These are phyloP conservation scores for Microplitis manilae DNA, from an alignment of 2,888 invertebrate species.

Conservation along the genomic window DNA sequence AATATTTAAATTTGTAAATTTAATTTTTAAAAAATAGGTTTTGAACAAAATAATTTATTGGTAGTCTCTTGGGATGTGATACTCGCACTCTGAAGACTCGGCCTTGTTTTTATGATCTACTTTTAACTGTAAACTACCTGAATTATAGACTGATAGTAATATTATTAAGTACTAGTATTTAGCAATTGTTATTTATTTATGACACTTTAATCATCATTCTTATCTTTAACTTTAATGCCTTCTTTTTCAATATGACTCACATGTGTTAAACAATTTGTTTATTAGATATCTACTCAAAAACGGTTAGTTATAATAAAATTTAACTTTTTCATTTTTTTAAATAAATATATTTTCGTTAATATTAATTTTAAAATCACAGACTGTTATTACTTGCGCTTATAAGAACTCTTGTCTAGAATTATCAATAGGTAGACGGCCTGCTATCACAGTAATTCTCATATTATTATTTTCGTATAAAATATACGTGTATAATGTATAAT, in stretches of 20 bases:
- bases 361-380: neutral
- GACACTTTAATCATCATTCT: neutral
- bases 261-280: neutral
- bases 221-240: neutral
- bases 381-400: constrained; percentile 2
- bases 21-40: neutral
- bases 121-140: neutral
- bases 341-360: neutral
- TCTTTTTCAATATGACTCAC: neutral
- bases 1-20: neutral
- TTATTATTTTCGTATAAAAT: constrained; percentile 1
- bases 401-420: constrained; percentile 44
- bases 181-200: neutral
- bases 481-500: neutral
- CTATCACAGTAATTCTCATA: constrained; percentile 62
- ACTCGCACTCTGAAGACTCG: neutral
- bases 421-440: constrained; percentile 68
- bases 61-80: neutral
- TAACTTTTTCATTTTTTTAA: too few relatives aligned
- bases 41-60: neutral
- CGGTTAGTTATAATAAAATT: too few relatives aligned
- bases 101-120: neutral
- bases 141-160: neutral
- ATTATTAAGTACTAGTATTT: neutral
- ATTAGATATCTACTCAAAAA: neutral